Evolutionary conservation across 1,140 invertebrate genomes (phyloP), one percentile per base, ranked within the genome.

Genomic region (Araneus ventricosus): DNA sequence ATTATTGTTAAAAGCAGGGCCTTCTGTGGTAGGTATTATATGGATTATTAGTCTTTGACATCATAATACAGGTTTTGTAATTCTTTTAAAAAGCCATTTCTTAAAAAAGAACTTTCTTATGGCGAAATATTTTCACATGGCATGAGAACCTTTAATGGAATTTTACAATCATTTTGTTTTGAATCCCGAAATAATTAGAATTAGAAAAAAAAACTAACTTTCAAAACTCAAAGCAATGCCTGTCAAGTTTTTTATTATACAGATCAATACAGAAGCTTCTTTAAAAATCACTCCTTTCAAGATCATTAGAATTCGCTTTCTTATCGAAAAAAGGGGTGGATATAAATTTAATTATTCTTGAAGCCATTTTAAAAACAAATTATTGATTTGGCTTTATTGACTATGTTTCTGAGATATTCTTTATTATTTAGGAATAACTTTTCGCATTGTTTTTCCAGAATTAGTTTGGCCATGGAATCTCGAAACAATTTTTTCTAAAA

Each of bases 281-380:
- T 34, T 37, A 34, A 75, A 75, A 75, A 34, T 75, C 27, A 34
- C 5, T 75, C 34, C 22, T 34, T 22, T 37, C 20, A 75, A 75
- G 30, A 34, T 75, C 70, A 75, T 75, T 75, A 75, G 30, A 75
- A 75, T 75, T 75, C 30, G 37, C 70, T 75, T 6, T 8, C 20
- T 34, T 75, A 34, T 34, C 4, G 30, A 75, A 75, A 75, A 34
- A 75, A 75, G 17, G 17, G 20, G 3, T 17, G 34, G 70, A 37
- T 37, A 75, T 75, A 75, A 75, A 75, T 75, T 75, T 34, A 37
- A 75, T 75, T 75, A 75, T 75, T 30, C 10, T 75, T 34, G 14
- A 75, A 75, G 70, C 30, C 70, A 34, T 34, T 75, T 75, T 34
- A 34, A 75, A 75, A 30, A 30, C 27, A 75, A 75, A 37, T 37